Percentiles rank a stretch among this genome's conserved stretches.
Conservation (phyloP, 2,888 invertebrate species). For the Azorinus chamasolen region DNA sequence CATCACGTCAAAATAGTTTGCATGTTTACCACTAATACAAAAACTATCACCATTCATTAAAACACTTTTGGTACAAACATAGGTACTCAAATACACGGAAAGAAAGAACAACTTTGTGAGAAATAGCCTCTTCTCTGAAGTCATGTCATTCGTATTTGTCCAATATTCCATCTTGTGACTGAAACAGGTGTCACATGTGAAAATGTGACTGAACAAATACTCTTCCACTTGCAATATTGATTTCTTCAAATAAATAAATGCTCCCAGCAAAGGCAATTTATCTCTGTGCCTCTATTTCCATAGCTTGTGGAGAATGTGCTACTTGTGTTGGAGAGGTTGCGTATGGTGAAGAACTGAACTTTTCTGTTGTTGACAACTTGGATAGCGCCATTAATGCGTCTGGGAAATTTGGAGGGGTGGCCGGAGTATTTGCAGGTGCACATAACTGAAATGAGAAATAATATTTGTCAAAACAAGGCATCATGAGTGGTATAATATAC, state of each 20-base stretch:
- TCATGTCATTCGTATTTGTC: not conserved
- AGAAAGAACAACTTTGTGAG: not conserved
- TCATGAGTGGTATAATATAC: too few relatives aligned
- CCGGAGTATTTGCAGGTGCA: conserved; percentile 97
- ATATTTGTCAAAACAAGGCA: too few relatives aligned
- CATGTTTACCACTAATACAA: too few relatives aligned
- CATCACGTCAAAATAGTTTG: too few relatives aligned
- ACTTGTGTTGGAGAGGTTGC: conserved; percentile 80
- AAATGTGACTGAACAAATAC: not conserved
- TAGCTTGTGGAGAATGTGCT: conserved; percentile 81
- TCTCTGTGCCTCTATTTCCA: conserved; percentile 81
- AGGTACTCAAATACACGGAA: not conserved
- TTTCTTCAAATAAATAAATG: conserved; percentile 34
- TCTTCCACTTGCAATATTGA: too few relatives aligned
- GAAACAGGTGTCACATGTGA: too few relatives aligned
- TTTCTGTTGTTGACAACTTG: conserved; percentile 92
- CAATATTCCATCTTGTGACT: not conserved
- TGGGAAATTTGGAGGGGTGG: conserved; percentile 97
- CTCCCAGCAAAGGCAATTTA: conserved; percentile 50
- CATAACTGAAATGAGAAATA: conserved; percentile 89
- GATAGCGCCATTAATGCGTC: conserved; percentile 96
- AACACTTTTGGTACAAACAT: not conserved
- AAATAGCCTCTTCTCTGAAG: not conserved
- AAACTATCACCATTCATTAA: too few relatives aligned
- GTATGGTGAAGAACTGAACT: conserved; percentile 80